Conservation (phyloP, 1,140 invertebrate species). For the Thaumetopoea pityocampa region DNA sequence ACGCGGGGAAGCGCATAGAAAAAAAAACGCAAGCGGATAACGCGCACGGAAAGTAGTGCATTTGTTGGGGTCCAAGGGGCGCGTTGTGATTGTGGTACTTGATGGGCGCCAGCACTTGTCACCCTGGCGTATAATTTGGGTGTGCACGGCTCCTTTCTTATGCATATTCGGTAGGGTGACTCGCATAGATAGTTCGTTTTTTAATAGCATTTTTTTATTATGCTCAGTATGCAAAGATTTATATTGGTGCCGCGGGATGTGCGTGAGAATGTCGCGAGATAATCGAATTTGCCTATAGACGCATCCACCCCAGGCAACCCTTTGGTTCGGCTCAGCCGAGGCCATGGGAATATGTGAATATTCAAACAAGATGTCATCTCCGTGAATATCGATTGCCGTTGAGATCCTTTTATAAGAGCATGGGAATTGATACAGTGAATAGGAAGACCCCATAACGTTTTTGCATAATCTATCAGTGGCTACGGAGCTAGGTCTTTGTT, state of each 20-base stretch:
- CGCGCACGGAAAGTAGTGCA: constrained; percentile 46
- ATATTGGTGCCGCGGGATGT: constrained; percentile 59
- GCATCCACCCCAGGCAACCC: constrained; percentile 57
- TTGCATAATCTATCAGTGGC: constrained; percentile 70
- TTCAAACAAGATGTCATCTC: constrained; percentile 75
- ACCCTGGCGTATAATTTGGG: constrained; percentile 71
- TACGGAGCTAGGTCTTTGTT: constrained; percentile 38
- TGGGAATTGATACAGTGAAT: constrained; percentile 71
- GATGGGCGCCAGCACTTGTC: constrained; percentile 60
- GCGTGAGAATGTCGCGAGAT: constrained; percentile 69
- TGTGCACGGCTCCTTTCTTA: constrained; percentile 61
- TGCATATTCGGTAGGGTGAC: constrained; percentile 58
- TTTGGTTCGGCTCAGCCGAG: constrained; percentile 52
- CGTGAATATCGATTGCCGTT: constrained; percentile 70
- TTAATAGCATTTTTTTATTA: constrained; percentile 71
- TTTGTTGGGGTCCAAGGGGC: constrained; percentile 31
- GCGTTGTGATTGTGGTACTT: constrained; percentile 31
- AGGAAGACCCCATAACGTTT: constrained; percentile 57
- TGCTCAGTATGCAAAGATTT: constrained; percentile 70
- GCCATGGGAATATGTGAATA: constrained; percentile 70
- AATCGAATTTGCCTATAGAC: constrained; percentile 74
- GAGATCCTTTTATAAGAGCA: constrained; percentile 51
- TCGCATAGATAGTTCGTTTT: constrained; percentile 65
- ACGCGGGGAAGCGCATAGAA: constrained; percentile 33
- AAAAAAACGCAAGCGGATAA: constrained; percentile 62